Conservation (phyloP, 2,797 vertebrate genomes). For the Acanthurus leucopareius region DNA sequence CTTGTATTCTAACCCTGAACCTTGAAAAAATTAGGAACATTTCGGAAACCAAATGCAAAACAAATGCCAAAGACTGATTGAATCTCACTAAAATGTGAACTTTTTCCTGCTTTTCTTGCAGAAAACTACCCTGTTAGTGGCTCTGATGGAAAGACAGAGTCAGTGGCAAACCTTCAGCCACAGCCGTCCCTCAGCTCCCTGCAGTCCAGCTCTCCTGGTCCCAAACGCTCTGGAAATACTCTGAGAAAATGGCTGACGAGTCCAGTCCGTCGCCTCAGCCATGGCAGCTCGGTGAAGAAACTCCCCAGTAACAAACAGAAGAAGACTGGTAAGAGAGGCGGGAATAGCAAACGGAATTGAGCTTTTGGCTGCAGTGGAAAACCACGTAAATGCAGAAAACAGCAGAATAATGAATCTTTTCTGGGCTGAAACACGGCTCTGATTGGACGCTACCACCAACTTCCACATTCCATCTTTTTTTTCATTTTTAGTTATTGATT, state of each 20-base stretch:
- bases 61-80: too few relatives aligned
- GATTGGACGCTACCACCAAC: background rate
- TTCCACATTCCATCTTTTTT: background rate
- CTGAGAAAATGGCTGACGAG: conserved; percentile 97
- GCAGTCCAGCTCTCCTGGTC: conserved; percentile 92
- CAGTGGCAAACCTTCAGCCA: conserved; percentile 93
- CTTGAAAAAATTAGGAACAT: background rate
- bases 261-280: conserved; percentile 94
- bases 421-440: background rate
- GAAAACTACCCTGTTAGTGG: conserved; percentile 89
- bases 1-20: background rate
- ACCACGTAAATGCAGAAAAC: too few relatives aligned
- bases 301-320: conserved; percentile 87
- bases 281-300: conserved; percentile 93
- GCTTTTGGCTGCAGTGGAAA: too few relatives aligned
- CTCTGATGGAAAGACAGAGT: conserved; percentile 93
- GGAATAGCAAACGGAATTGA: background rate
- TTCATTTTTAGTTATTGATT: background rate
- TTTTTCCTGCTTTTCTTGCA: conserved; percentile 60
- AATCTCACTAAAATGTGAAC: background rate
- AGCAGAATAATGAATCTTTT: background rate
- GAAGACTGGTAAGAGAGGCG: conserved; percentile 65
- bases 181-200: conserved; percentile 94
- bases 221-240: conserved; percentile 94
- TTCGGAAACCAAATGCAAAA: background rate